Base-by-base conservation (phyloP, 2,888 invertebrate species). In the Stegophylla sp. region DNA sequence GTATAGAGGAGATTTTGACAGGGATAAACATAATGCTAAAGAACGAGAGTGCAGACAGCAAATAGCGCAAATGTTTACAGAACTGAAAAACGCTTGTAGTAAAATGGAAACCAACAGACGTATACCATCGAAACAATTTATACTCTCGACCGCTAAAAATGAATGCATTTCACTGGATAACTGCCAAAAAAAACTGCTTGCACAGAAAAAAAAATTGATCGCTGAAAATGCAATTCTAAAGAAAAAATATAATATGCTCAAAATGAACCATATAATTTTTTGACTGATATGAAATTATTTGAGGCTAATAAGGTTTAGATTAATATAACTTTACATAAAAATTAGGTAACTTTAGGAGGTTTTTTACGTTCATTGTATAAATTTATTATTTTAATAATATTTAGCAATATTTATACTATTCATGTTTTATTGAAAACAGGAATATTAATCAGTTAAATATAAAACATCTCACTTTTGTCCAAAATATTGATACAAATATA, bases 141-240 rank as follows among this genome's bases (percentile, higher is more conserved):
- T 79, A 71, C 79, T 79, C 23, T 12, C 63, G 13, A 61, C 79
- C 34, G 61, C 79, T 41, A 79, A 71, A 51, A 69, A n/a, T 26
- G 79, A 79, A 4, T 71, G 69, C 15, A 34, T 41, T 23, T 7
- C 26, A 1, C 34, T 79, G 3, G 23, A 13, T 0, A 10, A 12
- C 13, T 51, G 3, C 23, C 71, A 79, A 26, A 63, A 26, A 0
- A 71, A 51, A 63, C 34, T 79, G 45, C 0, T 71, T 7, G 23
- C 13, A 1, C 61, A 79, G 71, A 79, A 71, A 71, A 12, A 17
- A 10, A 0, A 23, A 20, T 71, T 20, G 34, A 0, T 0, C 0
- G 4, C 48, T 17, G 1, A 17, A 13, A 79, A 79, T 23, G 9
- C 48, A 13, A 0, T 9, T 1, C 5, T 79, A 1, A 34, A 4